Evolutionary conservation across 2,113 vertebrate species (phyloP).

Genomic region (Pachyramphus minor): DNA sequence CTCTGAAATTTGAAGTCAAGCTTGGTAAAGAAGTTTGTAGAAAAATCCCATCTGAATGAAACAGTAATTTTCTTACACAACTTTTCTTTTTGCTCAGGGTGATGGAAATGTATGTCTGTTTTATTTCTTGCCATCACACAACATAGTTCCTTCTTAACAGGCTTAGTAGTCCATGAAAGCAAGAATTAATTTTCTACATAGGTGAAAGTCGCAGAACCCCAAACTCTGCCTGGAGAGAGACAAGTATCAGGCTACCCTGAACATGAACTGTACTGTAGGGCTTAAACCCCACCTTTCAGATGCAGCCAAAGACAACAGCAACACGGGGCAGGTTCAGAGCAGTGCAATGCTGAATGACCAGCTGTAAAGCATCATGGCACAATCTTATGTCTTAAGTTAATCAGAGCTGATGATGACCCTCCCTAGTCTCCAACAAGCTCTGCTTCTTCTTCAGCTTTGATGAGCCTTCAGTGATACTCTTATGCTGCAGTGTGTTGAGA

Average conservation of each 20-base stretch:
- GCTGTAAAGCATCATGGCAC: background rate
- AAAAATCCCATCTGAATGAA: background rate
- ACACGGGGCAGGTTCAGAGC: background rate
- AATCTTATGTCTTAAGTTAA: background rate
- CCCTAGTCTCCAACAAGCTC: background rate
- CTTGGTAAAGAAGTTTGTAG: background rate
- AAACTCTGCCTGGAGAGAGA: background rate
- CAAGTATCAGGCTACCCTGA: background rate
- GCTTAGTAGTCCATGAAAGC: background rate
- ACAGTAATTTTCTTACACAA: background rate
- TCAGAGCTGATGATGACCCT: background rate
- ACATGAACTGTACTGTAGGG: background rate
- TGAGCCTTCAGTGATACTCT: background rate
- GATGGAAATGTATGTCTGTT: background rate
- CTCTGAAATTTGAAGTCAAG: background rate
- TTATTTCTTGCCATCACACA: background rate
- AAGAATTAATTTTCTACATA: background rate
- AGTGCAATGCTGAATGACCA: background rate
- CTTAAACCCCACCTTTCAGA: background rate
- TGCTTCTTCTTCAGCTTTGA: background rate
- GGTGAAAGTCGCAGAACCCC: background rate
- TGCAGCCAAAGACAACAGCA: background rate
- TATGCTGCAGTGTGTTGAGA: fast-evolving
- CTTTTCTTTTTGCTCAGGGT: background rate
- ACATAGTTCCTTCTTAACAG: background rate